phyloP scores from a whole-genome alignment of 2,888 invertebrate species.

The Phalera bucephala region DNA sequence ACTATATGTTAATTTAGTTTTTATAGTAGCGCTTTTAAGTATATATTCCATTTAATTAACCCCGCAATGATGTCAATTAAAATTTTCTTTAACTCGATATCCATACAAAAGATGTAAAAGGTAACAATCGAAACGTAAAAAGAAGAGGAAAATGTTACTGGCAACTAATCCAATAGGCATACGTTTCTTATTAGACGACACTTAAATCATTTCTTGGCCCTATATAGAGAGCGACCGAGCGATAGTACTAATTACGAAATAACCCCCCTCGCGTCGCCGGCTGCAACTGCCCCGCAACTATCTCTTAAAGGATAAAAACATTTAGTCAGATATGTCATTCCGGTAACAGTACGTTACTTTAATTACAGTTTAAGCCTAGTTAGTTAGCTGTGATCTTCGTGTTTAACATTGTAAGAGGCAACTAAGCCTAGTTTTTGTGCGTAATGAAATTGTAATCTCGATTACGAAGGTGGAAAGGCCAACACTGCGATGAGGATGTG shows the following conservation, averaged over 20 bases:
- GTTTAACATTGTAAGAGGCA: constrained; percentile 64
- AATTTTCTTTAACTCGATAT: too few relatives aligned
- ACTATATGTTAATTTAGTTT: too few relatives aligned
- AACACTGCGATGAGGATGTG: constrained; percentile 37
- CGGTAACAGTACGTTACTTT: constrained; percentile 72
- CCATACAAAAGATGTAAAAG: constrained; percentile 9
- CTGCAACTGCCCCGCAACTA: constrained; percentile 60
- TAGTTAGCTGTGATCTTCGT: constrained; percentile 59
- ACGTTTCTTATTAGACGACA: constrained; percentile 40
- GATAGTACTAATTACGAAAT: constrained; percentile 73
- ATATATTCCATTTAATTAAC: too few relatives aligned
- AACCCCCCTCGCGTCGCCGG: constrained; percentile 42
- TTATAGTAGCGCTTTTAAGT: too few relatives aligned
- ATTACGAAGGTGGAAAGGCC: constrained; percentile 29
- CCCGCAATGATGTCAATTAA: too few relatives aligned
- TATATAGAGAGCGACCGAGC: constrained; percentile 51
- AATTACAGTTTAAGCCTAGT: constrained; percentile 67
- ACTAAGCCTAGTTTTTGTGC: constrained; percentile 57
- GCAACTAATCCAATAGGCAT: constrained; percentile 24
- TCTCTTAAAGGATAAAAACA: constrained; percentile 73
- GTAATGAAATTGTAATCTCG: constrained; percentile 61
- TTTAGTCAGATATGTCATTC: constrained; percentile 75
- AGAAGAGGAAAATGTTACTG: constrained; percentile 18
- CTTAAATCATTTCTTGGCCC: constrained; percentile 58
- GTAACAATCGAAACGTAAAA: constrained; percentile 24